These are phyloP conservation scores for Calameuta pallipes DNA, from an alignment of 2,888 invertebrate species.

Conservation along the genomic window DNA sequence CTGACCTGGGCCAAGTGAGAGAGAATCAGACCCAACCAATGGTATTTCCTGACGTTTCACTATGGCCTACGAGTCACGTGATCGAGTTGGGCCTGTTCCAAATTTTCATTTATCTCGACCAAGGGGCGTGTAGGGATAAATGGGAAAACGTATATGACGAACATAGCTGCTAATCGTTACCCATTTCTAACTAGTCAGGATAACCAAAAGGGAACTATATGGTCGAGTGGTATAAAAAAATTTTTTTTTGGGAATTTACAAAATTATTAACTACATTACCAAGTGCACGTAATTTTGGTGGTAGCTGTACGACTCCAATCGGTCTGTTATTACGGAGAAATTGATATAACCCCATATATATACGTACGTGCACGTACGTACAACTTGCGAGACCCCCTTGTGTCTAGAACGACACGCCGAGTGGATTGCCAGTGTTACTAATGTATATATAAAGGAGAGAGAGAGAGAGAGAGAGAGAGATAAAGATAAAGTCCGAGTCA, in stretches of 20 bases:
- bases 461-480: slow-evolving; percentile 14
- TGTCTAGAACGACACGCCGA: slow-evolving; percentile 4
- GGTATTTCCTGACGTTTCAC: not conserved
- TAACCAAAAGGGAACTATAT: not conserved
- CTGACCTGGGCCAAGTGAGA: slow-evolving; percentile 35
- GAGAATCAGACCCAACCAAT: not conserved
- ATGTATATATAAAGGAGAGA: not conserved
- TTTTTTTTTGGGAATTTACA: not conserved
- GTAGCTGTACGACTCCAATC: slow-evolving; percentile 40
- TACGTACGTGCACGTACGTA: slow-evolving; percentile 4
- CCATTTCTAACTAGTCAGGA: not conserved
- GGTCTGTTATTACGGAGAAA: slow-evolving; percentile 40
- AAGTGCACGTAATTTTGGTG: slow-evolving; percentile 26
- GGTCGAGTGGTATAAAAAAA: not conserved
- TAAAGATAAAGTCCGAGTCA: slow-evolving; percentile 8
- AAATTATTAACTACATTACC: not conserved
- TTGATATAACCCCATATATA: slow-evolving; percentile 39
- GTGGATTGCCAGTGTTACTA: not conserved
- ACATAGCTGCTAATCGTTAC: not conserved
- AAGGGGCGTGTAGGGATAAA: slow-evolving; percentile 2
- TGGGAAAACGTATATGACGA: not conserved
- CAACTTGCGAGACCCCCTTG: slow-evolving; percentile 11
- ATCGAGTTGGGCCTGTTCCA: not conserved
- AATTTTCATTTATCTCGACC: slow-evolving; percentile 1
- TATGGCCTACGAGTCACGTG: not conserved